Base-by-base conservation (phyloP, 53 echinoderm and acorn worm species). In the Actinopyga echinites region DNA sequence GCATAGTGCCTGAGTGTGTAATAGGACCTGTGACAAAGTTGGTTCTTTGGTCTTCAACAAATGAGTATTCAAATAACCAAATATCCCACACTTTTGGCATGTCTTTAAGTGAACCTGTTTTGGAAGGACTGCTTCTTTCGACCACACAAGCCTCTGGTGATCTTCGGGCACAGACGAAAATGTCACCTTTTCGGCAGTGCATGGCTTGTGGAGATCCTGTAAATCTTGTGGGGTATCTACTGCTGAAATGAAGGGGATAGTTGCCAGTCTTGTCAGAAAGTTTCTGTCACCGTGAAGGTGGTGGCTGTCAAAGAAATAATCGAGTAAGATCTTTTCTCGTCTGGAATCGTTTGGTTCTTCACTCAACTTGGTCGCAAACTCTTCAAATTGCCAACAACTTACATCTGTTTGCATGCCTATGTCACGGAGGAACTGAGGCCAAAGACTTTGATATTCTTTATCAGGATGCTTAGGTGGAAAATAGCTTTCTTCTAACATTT, bases 241-340 rank as follows among this genome's bases (percentile, higher is more conserved):
- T 40, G 69, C 69, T 6, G 69, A 40, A 2, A 69, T 69, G 7
- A 69, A 69, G 5, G 69, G 69, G 8, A 69, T 15, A 43, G 5
- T 26, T 8, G 13, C 8, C 40, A 69, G 1, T 30, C 44, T 43
- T 11, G 10, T 26, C 2, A 69, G 10, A 22, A 13, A 71, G 17
- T 40, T 1, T 8, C 24, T 8, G 22, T 40, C 62, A 6, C 8
- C 6, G 34, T 69, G 69, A 21, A 69, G 45, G 9, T 69, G 69
- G 44, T 69, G 69, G 11, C 24, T 42, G n/a, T 40, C 42, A 23
- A 69, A 40, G 24, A 69, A 40, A 17, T 69, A 69, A 10, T 1
- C 21, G 4, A 69, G n/a, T 26, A 69, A 33, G 34, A 69, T 40
- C 69, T 69, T 33, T n/a, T 69, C 69, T 24, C 69, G 40, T 69